Percentiles rank a stretch among this genome's conserved stretches.
Evolutionary conservation across 2,113 vertebrate species (phyloP).

Genomic region (Reinhardtius hippoglossoides): DNA sequence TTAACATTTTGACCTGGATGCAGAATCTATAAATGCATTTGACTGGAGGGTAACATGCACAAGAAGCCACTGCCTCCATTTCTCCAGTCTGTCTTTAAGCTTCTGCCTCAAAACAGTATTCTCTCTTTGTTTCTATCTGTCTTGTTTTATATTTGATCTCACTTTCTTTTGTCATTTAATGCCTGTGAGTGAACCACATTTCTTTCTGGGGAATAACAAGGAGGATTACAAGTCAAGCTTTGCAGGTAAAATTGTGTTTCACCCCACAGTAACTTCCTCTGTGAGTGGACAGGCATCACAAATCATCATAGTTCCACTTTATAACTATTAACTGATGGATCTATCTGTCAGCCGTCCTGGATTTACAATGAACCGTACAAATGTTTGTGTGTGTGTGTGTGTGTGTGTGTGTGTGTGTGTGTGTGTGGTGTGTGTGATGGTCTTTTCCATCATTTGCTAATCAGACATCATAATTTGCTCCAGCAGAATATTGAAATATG

Average conservation of each 20-base stretch:
- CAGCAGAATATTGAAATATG: slow-evolving; percentile 67
- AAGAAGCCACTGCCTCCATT: not conserved
- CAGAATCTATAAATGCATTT: slow-evolving; percentile 17
- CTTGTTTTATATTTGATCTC: not conserved
- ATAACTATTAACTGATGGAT: slow-evolving; percentile 34
- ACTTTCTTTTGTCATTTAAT: not conserved
- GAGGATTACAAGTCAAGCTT: not conserved
- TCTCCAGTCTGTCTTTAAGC: not conserved
- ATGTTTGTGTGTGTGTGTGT: not conserved
- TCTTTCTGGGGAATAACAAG: not conserved
- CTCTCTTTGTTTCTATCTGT: no score
- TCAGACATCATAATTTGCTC: slow-evolving; percentile 73
- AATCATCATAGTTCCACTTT: slow-evolving; percentile 8
- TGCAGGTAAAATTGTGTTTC: not conserved
- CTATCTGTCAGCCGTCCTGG: slow-evolving; percentile 26
- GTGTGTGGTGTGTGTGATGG: not conserved
- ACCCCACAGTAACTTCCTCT: not conserved
- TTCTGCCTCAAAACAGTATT: not conserved
- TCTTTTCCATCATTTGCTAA: slow-evolving; percentile 66
- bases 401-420: no score
- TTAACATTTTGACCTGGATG: not conserved
- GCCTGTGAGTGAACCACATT: not conserved
- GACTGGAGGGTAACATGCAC: slow-evolving; percentile 5
- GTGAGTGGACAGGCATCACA: not conserved
- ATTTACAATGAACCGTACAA: slow-evolving; percentile 26